Conservation (phyloP, 2,113 vertebrate genomes). For the Mormyrus iriodes region DNA sequence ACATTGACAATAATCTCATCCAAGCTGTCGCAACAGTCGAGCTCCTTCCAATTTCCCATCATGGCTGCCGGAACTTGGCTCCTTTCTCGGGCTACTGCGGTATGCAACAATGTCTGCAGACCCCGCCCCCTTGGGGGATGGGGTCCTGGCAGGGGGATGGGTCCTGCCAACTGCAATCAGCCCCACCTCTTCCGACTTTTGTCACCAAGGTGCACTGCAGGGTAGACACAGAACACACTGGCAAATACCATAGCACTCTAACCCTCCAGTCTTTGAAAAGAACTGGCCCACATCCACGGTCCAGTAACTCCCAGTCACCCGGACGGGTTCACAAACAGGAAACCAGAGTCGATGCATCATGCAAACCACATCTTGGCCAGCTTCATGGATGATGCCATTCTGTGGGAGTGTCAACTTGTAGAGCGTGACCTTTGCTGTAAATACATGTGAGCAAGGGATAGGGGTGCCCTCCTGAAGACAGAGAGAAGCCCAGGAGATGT, state of each 20-base stretch:
- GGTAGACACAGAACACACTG: background rate
- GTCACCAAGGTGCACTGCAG: background rate
- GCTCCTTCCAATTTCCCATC: background rate
- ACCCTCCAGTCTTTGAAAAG: background rate
- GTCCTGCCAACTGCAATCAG: background rate
- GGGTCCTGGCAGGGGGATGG: background rate
- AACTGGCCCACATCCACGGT: background rate
- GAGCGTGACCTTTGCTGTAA: background rate
- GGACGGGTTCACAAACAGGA: background rate
- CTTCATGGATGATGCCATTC: background rate
- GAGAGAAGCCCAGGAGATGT: background rate
- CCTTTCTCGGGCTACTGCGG: background rate
- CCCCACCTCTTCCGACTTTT: background rate
- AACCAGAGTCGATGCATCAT: background rate
- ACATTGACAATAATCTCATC: constrained; percentile 1
- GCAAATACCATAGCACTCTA: background rate
- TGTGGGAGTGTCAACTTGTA: background rate
- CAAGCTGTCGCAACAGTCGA: constrained; percentile 11
- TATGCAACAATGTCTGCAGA: background rate
- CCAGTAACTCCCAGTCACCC: background rate
- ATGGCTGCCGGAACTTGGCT: background rate
- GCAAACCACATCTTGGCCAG: background rate
- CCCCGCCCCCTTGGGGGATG: background rate
- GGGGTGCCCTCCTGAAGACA: background rate
- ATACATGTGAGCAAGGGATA: background rate